Percentiles rank a stretch among this genome's conserved stretches.
phyloP scores from a whole-genome alignment of 2,113 vertebrate species.

The Vidua macroura region DNA sequence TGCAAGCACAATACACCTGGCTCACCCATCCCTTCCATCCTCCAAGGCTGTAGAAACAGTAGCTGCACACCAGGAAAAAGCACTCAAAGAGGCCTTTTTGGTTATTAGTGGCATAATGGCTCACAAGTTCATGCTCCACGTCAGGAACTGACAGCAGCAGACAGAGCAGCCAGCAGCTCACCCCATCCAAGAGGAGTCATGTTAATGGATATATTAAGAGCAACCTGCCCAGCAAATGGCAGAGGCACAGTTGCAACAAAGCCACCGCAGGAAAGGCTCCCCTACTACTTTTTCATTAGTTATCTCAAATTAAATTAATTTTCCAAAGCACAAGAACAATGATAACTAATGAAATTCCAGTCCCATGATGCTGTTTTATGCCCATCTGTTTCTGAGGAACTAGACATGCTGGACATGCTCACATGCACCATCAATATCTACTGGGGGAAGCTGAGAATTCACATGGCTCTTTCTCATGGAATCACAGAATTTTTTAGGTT shows the following conservation, averaged over 20 bases:
- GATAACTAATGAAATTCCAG: conserved; percentile 7
- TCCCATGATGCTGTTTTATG: background rate
- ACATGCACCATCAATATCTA: background rate
- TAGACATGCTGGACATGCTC: background rate
- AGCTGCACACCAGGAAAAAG: background rate
- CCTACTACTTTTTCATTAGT: background rate
- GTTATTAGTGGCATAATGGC: background rate
- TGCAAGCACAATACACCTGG: background rate
- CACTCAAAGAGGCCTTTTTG: background rate
- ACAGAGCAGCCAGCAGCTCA: background rate
- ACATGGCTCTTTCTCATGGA: rapidly evolving
- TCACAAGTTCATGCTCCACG: background rate
- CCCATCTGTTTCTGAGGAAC: background rate
- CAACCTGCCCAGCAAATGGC: background rate
- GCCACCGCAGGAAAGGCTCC: background rate
- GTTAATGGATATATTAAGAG: background rate
- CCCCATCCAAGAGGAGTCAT: background rate
- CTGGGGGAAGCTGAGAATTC: background rate
- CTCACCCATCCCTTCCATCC: background rate
- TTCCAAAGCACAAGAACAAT: background rate
- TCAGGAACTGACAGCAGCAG: background rate
- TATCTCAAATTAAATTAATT: conserved; percentile 30
- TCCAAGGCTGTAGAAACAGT: background rate
- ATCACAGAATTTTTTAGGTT: background rate
- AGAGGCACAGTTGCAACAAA: background rate